A percentile compares a stretch with the other conserved stretches of the same genome.
phyloP scores from a whole-genome alignment of 2,888 invertebrate genomes.

The Sinopyrophorus schimmeli region DNA sequence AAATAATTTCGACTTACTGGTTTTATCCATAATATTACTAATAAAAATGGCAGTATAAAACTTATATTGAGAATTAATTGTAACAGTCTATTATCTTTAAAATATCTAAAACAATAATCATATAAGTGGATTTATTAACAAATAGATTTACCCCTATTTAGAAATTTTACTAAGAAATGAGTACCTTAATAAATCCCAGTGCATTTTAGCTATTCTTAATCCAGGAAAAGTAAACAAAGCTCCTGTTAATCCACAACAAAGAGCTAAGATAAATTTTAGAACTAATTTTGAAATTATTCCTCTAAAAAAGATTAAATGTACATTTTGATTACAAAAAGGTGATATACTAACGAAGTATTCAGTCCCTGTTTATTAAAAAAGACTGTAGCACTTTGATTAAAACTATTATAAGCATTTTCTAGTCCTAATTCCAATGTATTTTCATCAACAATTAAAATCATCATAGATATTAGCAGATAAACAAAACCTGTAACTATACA shows the following conservation, averaged over 20 bases:
- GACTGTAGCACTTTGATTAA: constrained; percentile 82
- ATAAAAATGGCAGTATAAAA: constrained; percentile 85
- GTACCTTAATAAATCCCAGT: constrained; percentile 84
- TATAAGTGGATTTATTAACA: constrained; percentile 1
- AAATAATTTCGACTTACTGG: constrained; percentile 85
- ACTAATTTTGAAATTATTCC: constrained; percentile 92
- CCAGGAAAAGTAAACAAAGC: constrained; percentile 94
- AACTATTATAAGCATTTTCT: constrained; percentile 86
- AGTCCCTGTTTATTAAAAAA: constrained; percentile 85
- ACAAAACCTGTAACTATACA: constrained; percentile 91
- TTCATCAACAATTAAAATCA: constrained; percentile 89
- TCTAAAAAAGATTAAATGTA: constrained; percentile 56
- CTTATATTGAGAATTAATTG: constrained; percentile 78
- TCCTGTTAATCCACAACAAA: constrained; percentile 86
- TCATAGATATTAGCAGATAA: constrained; percentile 91
- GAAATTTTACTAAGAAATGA: too few relatives aligned
- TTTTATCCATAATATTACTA: constrained; percentile 86
- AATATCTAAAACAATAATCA: constrained; percentile 69
- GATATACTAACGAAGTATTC: constrained; percentile 72
- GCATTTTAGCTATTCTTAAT: constrained; percentile 88
- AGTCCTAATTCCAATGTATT: constrained; percentile 87
- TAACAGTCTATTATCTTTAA: constrained; percentile 66
- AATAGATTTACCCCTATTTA: constrained; percentile 1
- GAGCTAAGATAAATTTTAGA: constrained; percentile 83
- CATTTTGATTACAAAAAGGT: too few relatives aligned